Base-by-base conservation (phyloP, 2,888 invertebrate genomes). In the Cheilosia soror region DNA sequence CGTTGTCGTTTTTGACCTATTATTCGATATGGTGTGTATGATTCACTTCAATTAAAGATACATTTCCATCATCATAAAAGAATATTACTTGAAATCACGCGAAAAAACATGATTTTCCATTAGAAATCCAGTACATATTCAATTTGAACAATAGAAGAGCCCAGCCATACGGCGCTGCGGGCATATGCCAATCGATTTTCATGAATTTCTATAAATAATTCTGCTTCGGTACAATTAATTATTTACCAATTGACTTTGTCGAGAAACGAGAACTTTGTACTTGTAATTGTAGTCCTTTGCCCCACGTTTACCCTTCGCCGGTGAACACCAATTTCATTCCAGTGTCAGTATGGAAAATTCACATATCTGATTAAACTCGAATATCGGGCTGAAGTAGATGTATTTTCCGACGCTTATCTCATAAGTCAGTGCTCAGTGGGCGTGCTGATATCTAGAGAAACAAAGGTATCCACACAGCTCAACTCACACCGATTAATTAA, bases 201-300 rank as follows among this genome's bases (percentile, higher is more conserved):
- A 20, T 37, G 40, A 25, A 37, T 57, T 68, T 79, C 75, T 84
- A 84, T 62, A 79, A 76, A 84, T 80, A 84, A 75, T 29, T 62
- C 57, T 47, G 51, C 68, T 73, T 51, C 75, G 51, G 75, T 75
- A 58, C 57, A 69, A 65, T 76, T 82, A 69, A 78, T 75, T 78
- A 71, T 84, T 84, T 75, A 78, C 37, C 65, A 84, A 84, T 84
- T 80, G 71, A 71, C 33, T 66, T 69, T 2, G 58, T 73, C 4
- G 27, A 20, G 9, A 53, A 31, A 27, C 6, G 29, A 7, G 31
- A 31, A 57, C 31, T 31, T 31, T 27, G 11, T 20, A 51, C 42
- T 37, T 15, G 42, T 47, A 40, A 44, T 60, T 29, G 44, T 60
- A 51, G 29, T 71, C 44, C 51, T 71, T 53, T 47, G 29, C 53